A percentile compares a stretch with the other conserved stretches of the same genome.
Conservation (phyloP, 2,113 vertebrate species). For the Laticauda laticaudata region DNA sequence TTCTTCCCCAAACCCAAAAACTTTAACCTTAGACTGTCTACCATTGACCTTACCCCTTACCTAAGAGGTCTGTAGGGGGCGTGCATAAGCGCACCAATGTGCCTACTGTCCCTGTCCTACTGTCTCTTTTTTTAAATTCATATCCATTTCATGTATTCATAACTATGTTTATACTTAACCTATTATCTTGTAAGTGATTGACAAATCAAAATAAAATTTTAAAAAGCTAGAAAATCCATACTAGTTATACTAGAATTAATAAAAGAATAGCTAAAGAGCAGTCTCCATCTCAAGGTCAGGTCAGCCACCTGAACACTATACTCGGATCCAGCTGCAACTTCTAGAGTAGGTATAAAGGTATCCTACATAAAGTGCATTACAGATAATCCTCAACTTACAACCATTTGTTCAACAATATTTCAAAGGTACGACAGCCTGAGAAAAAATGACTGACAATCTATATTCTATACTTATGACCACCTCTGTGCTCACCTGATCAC, state of each 20-base stretch:
- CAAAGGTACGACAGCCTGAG: rapidly evolving
- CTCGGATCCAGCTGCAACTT: background rate
- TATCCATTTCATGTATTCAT: too few species aligned
- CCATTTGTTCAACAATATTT: background rate
- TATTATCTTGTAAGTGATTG: too few species aligned
- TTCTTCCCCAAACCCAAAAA: too few species aligned
- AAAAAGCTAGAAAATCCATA: background rate
- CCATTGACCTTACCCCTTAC: too few species aligned
- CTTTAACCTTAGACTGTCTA: too few species aligned
- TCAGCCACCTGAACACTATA: background rate
- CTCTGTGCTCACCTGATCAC: background rate
- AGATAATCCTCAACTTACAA: background rate
- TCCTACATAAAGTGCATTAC: background rate
- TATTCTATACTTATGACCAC: background rate
- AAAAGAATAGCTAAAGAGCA: background rate
- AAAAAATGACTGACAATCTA: background rate
- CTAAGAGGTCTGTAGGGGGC: too few species aligned
- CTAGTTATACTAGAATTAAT: background rate
- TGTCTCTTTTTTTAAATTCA: too few species aligned
- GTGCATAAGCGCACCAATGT: too few species aligned
- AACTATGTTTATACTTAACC: too few species aligned
- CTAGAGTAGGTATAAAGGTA: background rate
- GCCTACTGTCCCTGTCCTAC: too few species aligned
- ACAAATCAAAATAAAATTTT: too few species aligned
- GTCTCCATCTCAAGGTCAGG: background rate